A percentile compares a stretch with the other conserved stretches of the same genome.
Conservation (phyloP, 2,113 vertebrate genomes). For the Chauna torquata region DNA sequence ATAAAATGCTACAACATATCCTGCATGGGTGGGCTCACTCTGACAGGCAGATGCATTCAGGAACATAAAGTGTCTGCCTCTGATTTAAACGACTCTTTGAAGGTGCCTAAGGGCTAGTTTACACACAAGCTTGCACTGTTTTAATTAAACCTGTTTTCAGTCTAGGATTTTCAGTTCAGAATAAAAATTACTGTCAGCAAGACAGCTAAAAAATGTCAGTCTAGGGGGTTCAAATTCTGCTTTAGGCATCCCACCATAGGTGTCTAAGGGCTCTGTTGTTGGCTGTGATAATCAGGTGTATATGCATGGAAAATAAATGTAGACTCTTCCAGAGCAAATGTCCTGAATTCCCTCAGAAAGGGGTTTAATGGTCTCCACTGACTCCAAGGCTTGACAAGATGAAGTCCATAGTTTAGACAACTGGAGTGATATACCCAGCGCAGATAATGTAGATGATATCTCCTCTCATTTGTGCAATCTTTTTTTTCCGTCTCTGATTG, state of each 20-base stretch:
- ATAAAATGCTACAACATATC: slow-evolving; percentile 37
- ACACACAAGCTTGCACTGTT: slow-evolving; percentile 51
- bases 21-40: slow-evolving; percentile 50
- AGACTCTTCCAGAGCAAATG: background rate
- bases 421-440: background rate
- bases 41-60: slow-evolving; percentile 65
- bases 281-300: background rate
- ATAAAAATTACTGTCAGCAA: slow-evolving; percentile 39
- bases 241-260: background rate
- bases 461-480: background rate
- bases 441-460: background rate
- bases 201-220: slow-evolving; percentile 21
- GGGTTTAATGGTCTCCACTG: background rate
- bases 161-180: slow-evolving; percentile 18
- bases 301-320: background rate
- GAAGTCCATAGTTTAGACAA: background rate
- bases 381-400: background rate
- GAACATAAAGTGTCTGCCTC: background rate
- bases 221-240: background rate
- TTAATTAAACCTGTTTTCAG: slow-evolving; percentile 69
- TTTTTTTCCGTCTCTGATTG: background rate
- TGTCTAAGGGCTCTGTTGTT: background rate
- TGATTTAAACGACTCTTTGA: slow-evolving; percentile 47
- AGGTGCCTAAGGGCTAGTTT: slow-evolving; percentile 62
- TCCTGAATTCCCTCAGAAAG: background rate